These are phyloP conservation scores for Scomber japonicus DNA, from an alignment of 2,113 vertebrate genomes.

Conservation along the genomic window DNA sequence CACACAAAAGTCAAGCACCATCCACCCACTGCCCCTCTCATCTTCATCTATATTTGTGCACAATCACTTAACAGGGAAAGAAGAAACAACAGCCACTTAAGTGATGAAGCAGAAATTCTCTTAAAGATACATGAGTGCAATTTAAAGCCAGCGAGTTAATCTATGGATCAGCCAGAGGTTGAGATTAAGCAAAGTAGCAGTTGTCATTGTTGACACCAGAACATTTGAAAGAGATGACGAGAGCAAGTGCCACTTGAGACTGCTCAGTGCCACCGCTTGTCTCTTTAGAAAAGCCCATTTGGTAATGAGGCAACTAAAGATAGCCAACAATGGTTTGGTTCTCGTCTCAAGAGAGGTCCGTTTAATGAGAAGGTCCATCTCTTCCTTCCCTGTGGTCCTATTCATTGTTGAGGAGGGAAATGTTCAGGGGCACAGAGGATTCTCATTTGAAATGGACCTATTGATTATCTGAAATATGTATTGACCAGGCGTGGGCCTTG, in stretches of 20 bases:
- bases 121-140: conserved; percentile 39
- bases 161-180: conserved; percentile 35
- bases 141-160: conserved; percentile 55
- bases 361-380: conserved; percentile 74
- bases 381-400: conserved; percentile 63
- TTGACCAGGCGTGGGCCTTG: conserved; percentile 40
- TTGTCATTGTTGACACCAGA: conserved; percentile 46
- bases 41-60: conserved; percentile 19
- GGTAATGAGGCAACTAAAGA: conserved; percentile 76
- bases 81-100: conserved; percentile 39
- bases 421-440: conserved; percentile 25
- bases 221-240: conserved; percentile 48
- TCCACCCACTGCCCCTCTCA: conserved; percentile 4
- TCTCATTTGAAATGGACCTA: conserved; percentile 74
- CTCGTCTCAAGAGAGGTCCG: conserved; percentile 64
- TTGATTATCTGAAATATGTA: conserved; percentile 81
- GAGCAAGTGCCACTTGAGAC: conserved; percentile 69
- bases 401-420: conserved; percentile 53
- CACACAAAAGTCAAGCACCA: background rate
- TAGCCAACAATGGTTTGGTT: conserved; percentile 53
- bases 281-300: conserved; percentile 72
- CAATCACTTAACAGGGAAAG: background rate
- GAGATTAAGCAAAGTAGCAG: conserved; percentile 53
- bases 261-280: conserved; percentile 48
- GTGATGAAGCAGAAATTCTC: conserved; percentile 37